Evolutionary conservation across 2,113 vertebrate genomes (phyloP).

Genomic region (Dasypus novemcinctus): DNA sequence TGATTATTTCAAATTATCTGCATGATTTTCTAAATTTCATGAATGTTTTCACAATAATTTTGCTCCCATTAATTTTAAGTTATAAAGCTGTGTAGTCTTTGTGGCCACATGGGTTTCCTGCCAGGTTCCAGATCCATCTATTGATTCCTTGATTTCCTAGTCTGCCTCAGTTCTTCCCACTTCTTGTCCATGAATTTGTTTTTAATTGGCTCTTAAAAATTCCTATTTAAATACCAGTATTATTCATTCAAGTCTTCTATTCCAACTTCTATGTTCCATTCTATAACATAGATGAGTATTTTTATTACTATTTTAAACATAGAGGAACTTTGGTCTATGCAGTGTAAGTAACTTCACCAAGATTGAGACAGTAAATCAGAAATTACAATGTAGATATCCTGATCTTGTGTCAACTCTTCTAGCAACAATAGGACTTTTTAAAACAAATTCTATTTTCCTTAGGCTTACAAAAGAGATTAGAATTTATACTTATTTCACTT

Average conservation of each 20-base stretch:
- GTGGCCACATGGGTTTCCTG: no score
- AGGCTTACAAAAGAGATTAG: neutral
- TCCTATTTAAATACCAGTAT: neutral
- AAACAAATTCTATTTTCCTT: neutral
- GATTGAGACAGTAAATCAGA: neutral
- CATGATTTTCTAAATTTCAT: neutral
- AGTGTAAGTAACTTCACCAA: neutral
- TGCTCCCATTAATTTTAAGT: no score
- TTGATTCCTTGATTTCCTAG: no score
- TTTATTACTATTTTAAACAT: neutral
- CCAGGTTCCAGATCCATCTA: no score
- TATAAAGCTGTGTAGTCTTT: no score
- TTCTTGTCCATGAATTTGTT: neutral
- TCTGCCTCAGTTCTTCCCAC: neutral
- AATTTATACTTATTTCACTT: neutral
- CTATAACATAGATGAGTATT: neutral
- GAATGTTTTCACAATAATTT: neutral
- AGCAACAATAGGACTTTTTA: neutral
- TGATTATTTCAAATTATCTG: neutral
- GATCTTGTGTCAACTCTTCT: neutral
- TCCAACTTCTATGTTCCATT: neutral
- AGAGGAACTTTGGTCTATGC: neutral
- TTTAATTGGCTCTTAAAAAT: slow-evolving; percentile 6
- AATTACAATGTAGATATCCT: neutral
- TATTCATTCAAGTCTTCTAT: neutral